Evolutionary conservation across 2,113 vertebrate genomes (phyloP).

Genomic region (Sigmodon hispidus): DNA sequence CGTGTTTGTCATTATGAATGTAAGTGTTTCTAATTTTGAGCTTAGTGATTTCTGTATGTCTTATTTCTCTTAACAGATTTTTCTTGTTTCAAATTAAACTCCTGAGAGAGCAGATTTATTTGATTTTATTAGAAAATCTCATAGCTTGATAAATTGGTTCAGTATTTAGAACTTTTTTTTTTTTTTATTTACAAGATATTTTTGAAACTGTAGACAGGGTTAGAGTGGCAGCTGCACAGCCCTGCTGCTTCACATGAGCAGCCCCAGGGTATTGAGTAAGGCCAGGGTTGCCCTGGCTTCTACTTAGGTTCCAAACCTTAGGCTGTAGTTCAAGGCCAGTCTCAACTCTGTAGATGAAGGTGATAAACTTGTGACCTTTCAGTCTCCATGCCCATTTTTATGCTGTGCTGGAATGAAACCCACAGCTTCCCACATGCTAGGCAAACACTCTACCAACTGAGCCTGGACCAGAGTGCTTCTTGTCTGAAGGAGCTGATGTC

Average conservation of each 20-base stretch:
- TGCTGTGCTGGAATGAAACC: not conserved
- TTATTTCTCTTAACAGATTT: not conserved
- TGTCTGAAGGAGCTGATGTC: constrained; percentile 53
- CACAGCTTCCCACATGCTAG: too few species aligned
- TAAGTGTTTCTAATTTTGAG: constrained; percentile 57
- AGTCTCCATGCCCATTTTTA: not conserved
- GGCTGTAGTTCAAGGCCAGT: not conserved
- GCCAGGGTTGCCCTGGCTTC: not conserved
- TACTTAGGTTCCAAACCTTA: not conserved
- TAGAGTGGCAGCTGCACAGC: not conserved
- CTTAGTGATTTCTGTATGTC: not conserved
- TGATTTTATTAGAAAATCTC: constrained; percentile 13
- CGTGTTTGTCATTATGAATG: constrained; percentile 36
- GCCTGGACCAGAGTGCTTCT: not conserved
- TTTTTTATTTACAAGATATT: not conserved
- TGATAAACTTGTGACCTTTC: not conserved
- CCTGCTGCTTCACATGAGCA: not conserved
- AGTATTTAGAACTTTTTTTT: constrained; percentile 46
- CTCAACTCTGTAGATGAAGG: not conserved
- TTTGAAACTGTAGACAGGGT: not conserved
- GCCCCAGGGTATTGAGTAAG: not conserved
- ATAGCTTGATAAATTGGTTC: not conserved
- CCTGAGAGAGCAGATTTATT: constrained; percentile 37
- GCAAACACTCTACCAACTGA: not conserved
- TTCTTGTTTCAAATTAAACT: constrained; percentile 38